Conservation (phyloP, 2,113 vertebrate genomes). For the Proteles cristata region DNA sequence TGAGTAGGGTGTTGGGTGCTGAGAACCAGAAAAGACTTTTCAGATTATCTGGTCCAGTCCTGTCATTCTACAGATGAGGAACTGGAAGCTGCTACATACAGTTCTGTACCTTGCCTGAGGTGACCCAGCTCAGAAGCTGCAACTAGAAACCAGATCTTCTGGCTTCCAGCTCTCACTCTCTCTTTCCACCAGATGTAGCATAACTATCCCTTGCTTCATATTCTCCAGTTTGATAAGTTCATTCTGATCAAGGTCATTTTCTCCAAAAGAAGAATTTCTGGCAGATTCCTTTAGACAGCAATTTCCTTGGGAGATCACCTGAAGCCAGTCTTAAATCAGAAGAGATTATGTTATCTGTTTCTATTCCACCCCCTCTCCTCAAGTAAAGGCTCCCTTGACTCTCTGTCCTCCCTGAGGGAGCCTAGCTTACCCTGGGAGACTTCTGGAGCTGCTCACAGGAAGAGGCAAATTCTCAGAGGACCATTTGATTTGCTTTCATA, state of each 20-base stretch:
- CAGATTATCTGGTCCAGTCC: neutral
- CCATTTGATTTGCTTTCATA: neutral
- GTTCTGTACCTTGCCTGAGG: neutral
- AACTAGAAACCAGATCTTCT: neutral
- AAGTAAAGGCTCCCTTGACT: slow-evolving; percentile 77
- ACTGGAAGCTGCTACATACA: neutral
- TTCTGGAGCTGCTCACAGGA: neutral
- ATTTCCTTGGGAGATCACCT: slow-evolving; percentile 87
- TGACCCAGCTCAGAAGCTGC: neutral
- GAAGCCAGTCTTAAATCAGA: slow-evolving; percentile 85
- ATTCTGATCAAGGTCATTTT: slow-evolving; percentile 55
- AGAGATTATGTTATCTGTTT: slow-evolving; percentile 87
- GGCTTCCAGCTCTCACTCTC: neutral
- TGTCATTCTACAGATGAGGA: neutral
- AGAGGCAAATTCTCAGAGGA: neutral
- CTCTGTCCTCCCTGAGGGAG: rapidly evolving
- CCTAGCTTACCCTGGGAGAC: neutral
- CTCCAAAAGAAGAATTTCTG: slow-evolving; percentile 67
- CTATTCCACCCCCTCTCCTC: slow-evolving; percentile 85
- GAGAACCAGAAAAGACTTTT: neutral
- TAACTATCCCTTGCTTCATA: rapidly evolving
- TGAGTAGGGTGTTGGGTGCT: neutral
- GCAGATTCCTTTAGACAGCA: slow-evolving; percentile 86
- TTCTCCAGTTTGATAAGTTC: neutral
- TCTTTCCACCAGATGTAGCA: neutral